phyloP scores from a whole-genome alignment of 1,140 invertebrate species.

The Leptopilina clavipes region DNA sequence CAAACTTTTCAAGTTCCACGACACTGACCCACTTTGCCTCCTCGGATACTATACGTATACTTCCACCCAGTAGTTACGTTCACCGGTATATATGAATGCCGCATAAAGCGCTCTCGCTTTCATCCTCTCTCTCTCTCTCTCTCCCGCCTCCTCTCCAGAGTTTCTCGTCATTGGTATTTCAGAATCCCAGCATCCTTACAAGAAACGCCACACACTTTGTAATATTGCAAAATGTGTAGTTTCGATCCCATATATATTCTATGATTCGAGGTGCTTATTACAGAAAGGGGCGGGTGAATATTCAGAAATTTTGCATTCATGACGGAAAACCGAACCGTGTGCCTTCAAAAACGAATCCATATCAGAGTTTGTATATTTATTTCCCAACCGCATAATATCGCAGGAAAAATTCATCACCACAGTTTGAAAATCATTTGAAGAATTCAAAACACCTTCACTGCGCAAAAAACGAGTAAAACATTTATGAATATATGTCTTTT shows the following conservation, averaged over 20 bases:
- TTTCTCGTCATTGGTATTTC: conserved; percentile 23
- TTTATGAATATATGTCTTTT: too few relatives aligned
- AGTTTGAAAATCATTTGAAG: too few relatives aligned
- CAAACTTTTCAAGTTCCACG: conserved; percentile 75
- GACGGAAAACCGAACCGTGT: conserved; percentile 28
- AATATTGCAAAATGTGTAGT: conserved; percentile 35
- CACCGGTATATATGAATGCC: conserved; percentile 65
- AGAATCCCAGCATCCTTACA: conserved; percentile 19
- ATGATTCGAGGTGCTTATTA: conserved; percentile 33
- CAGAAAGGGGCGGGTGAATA: neutral
- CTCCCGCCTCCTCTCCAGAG: conserved; percentile 44
- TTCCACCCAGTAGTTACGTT: conserved; percentile 68
- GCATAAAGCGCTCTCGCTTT: conserved; percentile 68
- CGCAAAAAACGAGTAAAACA: too few relatives aligned
- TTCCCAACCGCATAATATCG: too few relatives aligned
- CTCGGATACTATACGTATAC: too few relatives aligned
- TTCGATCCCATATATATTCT: too few relatives aligned
- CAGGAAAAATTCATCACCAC: too few relatives aligned
- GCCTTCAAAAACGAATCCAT: too few relatives aligned
- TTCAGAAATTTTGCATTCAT: conserved; percentile 13
- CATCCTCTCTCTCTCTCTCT: conserved; percentile 57
- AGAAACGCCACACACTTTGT: conserved; percentile 27
- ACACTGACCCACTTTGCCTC: conserved; percentile 73
- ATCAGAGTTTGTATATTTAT: too few relatives aligned
- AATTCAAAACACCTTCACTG: too few relatives aligned